Conservation (phyloP, 2,797 vertebrate species). For the Tenualosa ilisha region DNA sequence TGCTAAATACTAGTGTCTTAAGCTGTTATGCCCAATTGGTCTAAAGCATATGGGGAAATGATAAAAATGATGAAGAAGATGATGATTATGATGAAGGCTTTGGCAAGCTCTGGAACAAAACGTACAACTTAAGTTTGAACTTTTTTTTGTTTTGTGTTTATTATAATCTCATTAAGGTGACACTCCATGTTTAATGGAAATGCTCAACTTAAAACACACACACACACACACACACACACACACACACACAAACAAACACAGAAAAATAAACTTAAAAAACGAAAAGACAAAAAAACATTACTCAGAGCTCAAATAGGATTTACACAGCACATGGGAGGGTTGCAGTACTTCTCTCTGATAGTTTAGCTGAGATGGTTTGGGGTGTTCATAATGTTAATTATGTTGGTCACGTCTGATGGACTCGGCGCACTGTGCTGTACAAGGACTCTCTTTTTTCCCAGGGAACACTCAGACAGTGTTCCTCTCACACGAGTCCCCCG, state of each 20-base stretch:
- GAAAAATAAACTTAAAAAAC: not conserved
- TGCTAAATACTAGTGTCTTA: slow-evolving; percentile 19
- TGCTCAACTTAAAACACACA: not conserved
- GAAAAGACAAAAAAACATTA: not conserved
- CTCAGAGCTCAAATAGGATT: not conserved
- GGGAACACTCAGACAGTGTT: not conserved
- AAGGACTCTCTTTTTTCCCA: not conserved
- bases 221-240: not conserved
- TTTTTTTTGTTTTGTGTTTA: not conserved
- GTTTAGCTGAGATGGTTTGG: not conserved
- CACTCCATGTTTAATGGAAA: not conserved
- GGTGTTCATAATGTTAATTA: not conserved
- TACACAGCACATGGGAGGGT: not conserved
- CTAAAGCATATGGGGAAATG: not conserved
- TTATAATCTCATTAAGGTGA: not conserved
- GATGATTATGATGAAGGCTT: not conserved
- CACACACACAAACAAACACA: not conserved
- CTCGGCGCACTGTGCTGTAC: not conserved
- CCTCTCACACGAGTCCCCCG: not conserved
- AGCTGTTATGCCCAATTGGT: not conserved
- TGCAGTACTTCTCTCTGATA: not conserved
- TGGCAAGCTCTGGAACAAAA: not conserved
- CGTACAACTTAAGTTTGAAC: not conserved
- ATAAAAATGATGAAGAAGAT: not conserved
- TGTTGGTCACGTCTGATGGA: not conserved